These are phyloP conservation scores for Bemisia tabaci DNA, from an alignment of 1,140 invertebrate species.

Conservation along the genomic window DNA sequence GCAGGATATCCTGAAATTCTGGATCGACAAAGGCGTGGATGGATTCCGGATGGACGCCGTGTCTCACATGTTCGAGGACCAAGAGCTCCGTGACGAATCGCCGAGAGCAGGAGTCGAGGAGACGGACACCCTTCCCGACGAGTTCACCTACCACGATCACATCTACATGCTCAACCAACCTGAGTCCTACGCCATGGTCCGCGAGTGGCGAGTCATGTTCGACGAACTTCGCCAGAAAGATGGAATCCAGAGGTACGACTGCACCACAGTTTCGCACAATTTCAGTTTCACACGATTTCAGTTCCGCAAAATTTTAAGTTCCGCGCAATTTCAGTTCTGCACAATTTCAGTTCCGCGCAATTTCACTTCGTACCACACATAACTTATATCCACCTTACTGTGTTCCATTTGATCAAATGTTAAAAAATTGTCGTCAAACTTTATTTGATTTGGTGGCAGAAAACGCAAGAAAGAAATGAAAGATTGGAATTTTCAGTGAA, in stretches of 20 bases:
- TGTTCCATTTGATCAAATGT: too few relatives aligned
- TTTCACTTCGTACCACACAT: too few relatives aligned
- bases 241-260: neutral
- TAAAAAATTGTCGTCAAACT: too few relatives aligned
- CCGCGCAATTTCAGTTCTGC: too few relatives aligned
- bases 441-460: too few relatives aligned
- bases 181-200: conserved; percentile 43
- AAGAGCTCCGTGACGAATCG: conserved; percentile 27
- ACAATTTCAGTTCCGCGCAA: too few relatives aligned
- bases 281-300: too few relatives aligned
- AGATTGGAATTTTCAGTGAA: too few relatives aligned
- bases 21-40: conserved; percentile 50
- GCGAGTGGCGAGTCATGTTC: conserved; percentile 45
- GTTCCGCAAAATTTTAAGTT: too few relatives aligned
- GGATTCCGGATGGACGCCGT: conserved; percentile 54
- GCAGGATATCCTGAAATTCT: conserved; percentile 39
- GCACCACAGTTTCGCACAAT: neutral
- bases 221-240: conserved; percentile 27
- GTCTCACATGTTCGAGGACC: conserved; percentile 33
- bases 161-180: conserved; percentile 45
- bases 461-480: too few relatives aligned
- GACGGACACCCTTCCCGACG: conserved; percentile 12
- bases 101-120: conserved; percentile 9
- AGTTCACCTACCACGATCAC: conserved; percentile 40
- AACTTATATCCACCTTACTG: too few relatives aligned